Percentiles rank a stretch among this genome's conserved stretches.
These are phyloP conservation scores for Takifugu rubripes DNA, from an alignment of 2,797 vertebrate genomes.

Conservation along the genomic window DNA sequence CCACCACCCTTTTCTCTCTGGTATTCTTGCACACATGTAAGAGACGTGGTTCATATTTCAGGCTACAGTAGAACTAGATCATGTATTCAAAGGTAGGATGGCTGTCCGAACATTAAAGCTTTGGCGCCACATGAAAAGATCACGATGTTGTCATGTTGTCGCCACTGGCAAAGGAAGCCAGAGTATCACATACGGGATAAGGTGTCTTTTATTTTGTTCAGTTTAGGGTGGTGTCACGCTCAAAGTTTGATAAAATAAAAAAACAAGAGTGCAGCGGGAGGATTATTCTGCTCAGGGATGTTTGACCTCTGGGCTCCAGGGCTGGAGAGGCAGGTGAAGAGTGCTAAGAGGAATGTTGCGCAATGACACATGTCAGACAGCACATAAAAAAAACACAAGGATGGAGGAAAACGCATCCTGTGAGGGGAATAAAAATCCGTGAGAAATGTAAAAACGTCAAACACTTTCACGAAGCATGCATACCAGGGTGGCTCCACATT, in stretches of 20 bases:
- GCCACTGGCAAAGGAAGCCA: neutral
- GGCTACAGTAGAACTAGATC: conserved; percentile 20
- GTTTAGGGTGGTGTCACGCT: conserved; percentile 16
- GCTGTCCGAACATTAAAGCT: conserved; percentile 10
- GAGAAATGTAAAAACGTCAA: neutral
- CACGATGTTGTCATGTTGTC: neutral
- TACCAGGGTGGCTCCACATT: neutral
- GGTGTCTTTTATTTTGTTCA: conserved; percentile 7
- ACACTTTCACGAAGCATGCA: neutral
- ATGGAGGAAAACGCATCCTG: no score
- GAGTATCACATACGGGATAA: conserved; percentile 3
- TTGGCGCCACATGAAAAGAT: conserved; percentile 23
- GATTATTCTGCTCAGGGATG: no score
- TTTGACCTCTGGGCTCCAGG: no score
- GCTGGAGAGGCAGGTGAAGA: no score
- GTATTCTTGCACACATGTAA: conserved; percentile 19
- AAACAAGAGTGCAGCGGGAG: no score
- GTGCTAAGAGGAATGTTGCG: no score
- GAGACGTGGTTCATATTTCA: conserved; percentile 27
- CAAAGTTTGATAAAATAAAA: neutral
- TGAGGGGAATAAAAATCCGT: conserved; percentile 2
- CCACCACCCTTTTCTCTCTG: conserved; percentile 4
- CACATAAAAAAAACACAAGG: no score
- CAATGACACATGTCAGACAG: no score
- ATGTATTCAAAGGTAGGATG: conserved; percentile 23